Base-by-base conservation (phyloP, 2,888 invertebrate genomes). In the Andrena trimmerana region DNA sequence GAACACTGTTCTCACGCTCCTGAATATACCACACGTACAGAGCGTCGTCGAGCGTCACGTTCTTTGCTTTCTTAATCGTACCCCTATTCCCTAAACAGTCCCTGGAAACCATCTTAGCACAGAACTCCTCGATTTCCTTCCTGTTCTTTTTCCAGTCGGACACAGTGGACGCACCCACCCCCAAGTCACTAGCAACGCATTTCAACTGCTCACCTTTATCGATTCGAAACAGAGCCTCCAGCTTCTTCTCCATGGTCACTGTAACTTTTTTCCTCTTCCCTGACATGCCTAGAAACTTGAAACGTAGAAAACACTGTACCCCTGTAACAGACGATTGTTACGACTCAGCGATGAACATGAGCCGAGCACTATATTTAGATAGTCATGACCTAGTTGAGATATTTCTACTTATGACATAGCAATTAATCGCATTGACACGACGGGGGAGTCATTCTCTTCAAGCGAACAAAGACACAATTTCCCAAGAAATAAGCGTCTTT, bases 181-280 rank as follows among this genome's bases (percentile, higher is more conserved):
- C 78, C 42, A 78, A 63, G 16, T 62, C 68, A 27, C 13, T 48
- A 48, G 78, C 78, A 7, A 68, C 68, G 27, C 27, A 24, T 33
- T 48, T 78, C 27, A 77, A 16, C 27, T 62, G 42, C 27, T 78
- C 78, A 5, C 68, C 68, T 27, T 78, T 68, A 29, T 78, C 68
- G 1, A 76, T 78, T 20, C 78, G 13, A 20, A 63, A 68, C 10
- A 78, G 24, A 68, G 68, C 67, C 20, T 63, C 63, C 0, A 76
- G 31, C 20, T 78, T 78, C 67, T 76, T 78, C 7, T 54, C 60
- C 24, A 76, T 77, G 10, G 78, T 76, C 8, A 77, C 36, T 6
- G 67, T 76, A 5, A 78, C 67, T 8, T 78, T 78, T 48, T 77
- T 78, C 42, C 77, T 78, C 63, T 69, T 79, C 0, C 54, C 78